These are phyloP conservation scores for Cynopterus brachyotis DNA, from an alignment of 2,113 vertebrate genomes.

Conservation along the genomic window DNA sequence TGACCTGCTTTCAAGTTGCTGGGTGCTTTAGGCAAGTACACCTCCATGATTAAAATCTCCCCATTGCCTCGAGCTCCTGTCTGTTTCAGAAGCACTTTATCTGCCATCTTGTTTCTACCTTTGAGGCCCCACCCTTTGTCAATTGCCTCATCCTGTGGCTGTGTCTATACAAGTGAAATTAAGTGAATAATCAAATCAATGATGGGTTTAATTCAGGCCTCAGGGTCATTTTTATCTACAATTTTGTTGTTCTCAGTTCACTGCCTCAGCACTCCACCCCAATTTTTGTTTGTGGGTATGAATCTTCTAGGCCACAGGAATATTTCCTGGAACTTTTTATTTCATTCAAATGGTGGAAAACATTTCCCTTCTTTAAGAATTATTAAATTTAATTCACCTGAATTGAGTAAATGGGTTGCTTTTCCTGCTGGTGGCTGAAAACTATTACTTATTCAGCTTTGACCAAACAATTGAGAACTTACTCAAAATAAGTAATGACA, in stretches of 20 bases:
- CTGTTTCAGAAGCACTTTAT: slow-evolving; percentile 43
- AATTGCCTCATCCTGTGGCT: slow-evolving; percentile 24
- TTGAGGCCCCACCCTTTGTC: background rate
- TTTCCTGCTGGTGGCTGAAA: slow-evolving; percentile 25
- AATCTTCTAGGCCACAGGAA: background rate
- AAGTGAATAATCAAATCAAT: slow-evolving; percentile 6
- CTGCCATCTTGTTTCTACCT: slow-evolving; percentile 47
- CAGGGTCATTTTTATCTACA: background rate
- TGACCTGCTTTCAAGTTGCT: slow-evolving; percentile 44
- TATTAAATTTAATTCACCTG: background rate
- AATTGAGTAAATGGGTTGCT: background rate
- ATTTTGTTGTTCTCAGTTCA: background rate
- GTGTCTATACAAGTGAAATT: slow-evolving; percentile 45
- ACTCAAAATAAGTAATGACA: background rate
- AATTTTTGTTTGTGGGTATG: background rate
- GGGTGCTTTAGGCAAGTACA: background rate
- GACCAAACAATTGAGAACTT: background rate
- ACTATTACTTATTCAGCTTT: background rate
- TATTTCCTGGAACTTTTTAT: background rate
- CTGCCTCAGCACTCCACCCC: background rate
- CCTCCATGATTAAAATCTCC: background rate
- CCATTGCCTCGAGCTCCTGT: background rate
- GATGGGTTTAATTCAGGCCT: background rate
- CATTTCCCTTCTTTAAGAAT: slow-evolving; percentile 4
- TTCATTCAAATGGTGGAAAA: background rate